Evolutionary conservation across 2,888 invertebrate species (phyloP), one percentile per base, ranked within the genome.

Genomic region (Drosophila kambysellisi): DNA sequence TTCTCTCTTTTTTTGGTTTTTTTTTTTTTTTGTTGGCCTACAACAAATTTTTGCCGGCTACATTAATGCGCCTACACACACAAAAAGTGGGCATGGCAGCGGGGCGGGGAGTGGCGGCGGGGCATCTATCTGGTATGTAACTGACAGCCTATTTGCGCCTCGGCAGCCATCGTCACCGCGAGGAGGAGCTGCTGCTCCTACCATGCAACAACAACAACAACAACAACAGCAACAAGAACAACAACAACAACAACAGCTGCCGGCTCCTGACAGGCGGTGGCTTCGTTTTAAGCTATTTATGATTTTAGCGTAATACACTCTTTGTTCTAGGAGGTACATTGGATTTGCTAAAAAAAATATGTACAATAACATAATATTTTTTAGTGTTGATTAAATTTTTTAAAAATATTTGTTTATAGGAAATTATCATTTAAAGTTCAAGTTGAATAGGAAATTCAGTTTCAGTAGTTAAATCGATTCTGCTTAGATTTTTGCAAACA

Each of bases 81-180:
- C 70, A 66, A 50, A 35, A 52, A 64, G 70, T 59, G 57, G 53
- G 57, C 41, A 46, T 41, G 37, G 48, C 30, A 39, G 17, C 12
- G 15, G 39, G 5, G 20, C 17, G 50, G 17, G 61, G 53, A 15
- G 7, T 4, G 9, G 48, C 46, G 63, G 56, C 46, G 63, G 56
- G 64, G 51, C 33, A 41, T 37, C 43, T 53, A 63, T 65, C 66
- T 71, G 74, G 68, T 70, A 76, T 81, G 77, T 70, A 76, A 68
- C 82, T 89, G 85, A 80, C 86, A 89, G 88, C 73, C 85, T 87
- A 89, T 87, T 86, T 86, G 76, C 87, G 89, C 77, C 84, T 81
- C 67, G 67, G 35, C 83, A 67, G 69, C 54, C 63, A 60, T 54
- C 78, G 74, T 43, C 64, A 50, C 70, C 37, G 56, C 61, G 52